Evolutionary conservation across 2,113 vertebrate species (phyloP).

Genomic region (Picathartes gymnocephalus): DNA sequence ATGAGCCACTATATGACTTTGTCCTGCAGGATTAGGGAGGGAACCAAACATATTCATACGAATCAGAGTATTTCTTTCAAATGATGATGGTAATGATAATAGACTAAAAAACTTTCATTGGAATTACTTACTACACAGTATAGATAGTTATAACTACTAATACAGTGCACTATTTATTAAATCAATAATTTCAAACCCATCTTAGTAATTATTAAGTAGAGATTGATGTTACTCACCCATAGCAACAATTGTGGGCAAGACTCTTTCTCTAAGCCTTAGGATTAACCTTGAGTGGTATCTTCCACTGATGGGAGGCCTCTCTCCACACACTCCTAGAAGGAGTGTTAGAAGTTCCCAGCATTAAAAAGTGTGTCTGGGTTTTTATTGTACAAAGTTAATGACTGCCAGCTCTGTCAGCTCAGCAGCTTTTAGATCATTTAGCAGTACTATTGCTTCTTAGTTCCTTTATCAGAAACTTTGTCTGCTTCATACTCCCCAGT

Average conservation of each 20-base stretch:
- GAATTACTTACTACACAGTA: background rate
- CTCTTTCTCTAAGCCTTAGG: background rate
- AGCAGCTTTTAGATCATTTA: background rate
- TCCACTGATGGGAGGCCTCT: background rate
- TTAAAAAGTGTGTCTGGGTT: background rate
- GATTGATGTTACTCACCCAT: background rate
- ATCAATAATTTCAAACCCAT: background rate
- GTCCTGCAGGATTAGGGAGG: background rate
- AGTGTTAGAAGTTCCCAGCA: background rate
- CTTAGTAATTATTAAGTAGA: background rate
- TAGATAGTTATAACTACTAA: background rate
- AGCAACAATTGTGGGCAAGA: background rate
- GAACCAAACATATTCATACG: background rate
- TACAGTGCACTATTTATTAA: background rate
- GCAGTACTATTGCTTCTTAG: background rate
- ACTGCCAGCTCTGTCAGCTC: background rate
- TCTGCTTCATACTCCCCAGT: rapidly evolving
- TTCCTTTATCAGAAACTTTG: background rate
- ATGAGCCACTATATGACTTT: background rate
- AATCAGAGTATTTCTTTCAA: background rate
- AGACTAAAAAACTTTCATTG: background rate
- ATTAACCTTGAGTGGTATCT: background rate
- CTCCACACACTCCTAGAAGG: background rate
- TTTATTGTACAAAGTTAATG: background rate
- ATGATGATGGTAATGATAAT: background rate